Conservation (phyloP, 1,140 invertebrate species). For the Philopotamus ludificatus region DNA sequence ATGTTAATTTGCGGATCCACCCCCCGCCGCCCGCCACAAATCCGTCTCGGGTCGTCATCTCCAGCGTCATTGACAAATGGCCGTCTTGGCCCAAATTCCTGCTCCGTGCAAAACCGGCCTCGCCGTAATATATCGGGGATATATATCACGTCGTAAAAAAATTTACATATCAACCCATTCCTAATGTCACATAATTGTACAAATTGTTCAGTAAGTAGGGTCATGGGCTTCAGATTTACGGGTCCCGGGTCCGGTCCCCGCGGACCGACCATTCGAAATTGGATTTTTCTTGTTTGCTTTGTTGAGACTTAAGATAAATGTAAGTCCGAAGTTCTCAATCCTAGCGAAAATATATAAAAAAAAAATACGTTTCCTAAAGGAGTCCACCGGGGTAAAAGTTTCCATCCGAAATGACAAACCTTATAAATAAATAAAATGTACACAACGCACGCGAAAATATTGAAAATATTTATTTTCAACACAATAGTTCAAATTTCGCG, state of each 20-base stretch:
- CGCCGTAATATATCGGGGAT: too few relatives aligned
- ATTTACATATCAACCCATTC: slow-evolving; percentile 1
- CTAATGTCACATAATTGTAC: slow-evolving; percentile 19
- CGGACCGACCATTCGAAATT: slow-evolving; percentile 17
- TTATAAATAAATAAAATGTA: background rate
- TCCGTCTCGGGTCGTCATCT: too few relatives aligned
- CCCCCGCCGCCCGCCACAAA: too few relatives aligned
- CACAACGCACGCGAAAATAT: background rate
- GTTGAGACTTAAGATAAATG: slow-evolving; percentile 25
- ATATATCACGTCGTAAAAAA: too few relatives aligned
- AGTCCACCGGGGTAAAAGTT: background rate
- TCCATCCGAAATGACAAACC: background rate
- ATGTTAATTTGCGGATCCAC: too few relatives aligned
- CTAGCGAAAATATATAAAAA: slow-evolving; percentile 1
- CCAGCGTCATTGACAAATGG: too few relatives aligned
- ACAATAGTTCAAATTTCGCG: background rate
- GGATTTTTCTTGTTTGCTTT: slow-evolving; percentile 29
- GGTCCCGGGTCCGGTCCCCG: slow-evolving; percentile 11
- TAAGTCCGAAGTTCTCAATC: slow-evolving; percentile 6
- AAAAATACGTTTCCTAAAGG: background rate
- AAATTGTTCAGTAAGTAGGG: slow-evolving; percentile 20
- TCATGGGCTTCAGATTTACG: slow-evolving; percentile 18
- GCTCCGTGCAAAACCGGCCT: too few relatives aligned
- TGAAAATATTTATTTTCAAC: background rate
- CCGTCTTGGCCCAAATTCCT: too few relatives aligned